These are phyloP conservation scores for Rotaria magnacalcarata DNA, from an alignment of 2,888 invertebrate species.

Conservation along the genomic window DNA sequence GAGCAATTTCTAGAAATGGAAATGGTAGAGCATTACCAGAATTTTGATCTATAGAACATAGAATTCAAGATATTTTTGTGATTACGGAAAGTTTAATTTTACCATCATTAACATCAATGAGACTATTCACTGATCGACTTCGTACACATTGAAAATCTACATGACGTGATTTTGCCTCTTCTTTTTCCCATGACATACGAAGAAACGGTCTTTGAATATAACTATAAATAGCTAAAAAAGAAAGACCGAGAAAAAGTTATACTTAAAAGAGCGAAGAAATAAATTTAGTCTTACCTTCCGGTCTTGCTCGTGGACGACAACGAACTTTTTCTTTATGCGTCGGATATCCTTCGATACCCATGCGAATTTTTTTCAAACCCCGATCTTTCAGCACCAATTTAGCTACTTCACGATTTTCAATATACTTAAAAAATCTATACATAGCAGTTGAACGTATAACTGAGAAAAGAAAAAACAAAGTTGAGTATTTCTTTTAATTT, in stretches of 20 bases:
- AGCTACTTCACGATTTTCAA: constrained; percentile 96
- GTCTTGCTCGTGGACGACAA: constrained; percentile 83
- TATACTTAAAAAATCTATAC: constrained; percentile 97
- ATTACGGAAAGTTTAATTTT: not conserved
- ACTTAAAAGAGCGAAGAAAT: not conserved
- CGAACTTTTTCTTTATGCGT: constrained; percentile 98
- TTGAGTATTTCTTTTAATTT: not conserved
- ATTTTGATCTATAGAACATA: constrained; percentile 4
- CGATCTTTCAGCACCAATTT: constrained; percentile 97
- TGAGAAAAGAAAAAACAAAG: constrained; percentile 57
- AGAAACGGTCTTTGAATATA: constrained; percentile 98
- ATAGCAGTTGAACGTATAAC: constrained; percentile 88
- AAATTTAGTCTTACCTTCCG: constrained; percentile 65
- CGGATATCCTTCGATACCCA: constrained; percentile 95
- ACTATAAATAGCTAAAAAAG: constrained; percentile 74
- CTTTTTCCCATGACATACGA: constrained; percentile 99
- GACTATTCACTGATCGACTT: constrained; percentile 71
- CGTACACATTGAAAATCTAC: constrained; percentile 98
- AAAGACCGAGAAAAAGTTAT: not conserved
- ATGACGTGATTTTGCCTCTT: constrained; percentile 95
- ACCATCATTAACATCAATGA: constrained; percentile 43
- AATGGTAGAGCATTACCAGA: not conserved
- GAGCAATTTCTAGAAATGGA: not conserved
- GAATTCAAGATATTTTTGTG: not conserved
- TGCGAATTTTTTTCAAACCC: constrained; percentile 91